phyloP scores from a whole-genome alignment of 2,888 invertebrate species.

The Drosophila yooni region DNA sequence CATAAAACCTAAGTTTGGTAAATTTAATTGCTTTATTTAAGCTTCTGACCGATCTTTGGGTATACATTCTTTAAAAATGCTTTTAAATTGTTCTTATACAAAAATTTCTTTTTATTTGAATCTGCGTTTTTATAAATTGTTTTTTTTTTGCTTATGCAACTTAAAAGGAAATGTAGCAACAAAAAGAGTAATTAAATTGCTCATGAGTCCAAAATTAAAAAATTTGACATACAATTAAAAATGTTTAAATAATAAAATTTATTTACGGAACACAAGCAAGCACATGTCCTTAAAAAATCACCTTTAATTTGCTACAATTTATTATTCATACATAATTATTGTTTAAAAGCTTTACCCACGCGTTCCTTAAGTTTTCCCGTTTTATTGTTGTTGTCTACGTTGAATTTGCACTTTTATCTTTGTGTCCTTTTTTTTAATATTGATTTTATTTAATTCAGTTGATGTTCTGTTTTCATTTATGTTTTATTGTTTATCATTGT shows the following conservation, averaged over 20 bases:
- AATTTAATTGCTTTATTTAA: background rate
- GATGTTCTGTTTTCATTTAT: slow-evolving; percentile 42
- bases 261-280: slow-evolving; percentile 71
- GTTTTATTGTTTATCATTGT: slow-evolving; percentile 62
- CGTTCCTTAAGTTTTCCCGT: slow-evolving; percentile 36
- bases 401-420: slow-evolving; percentile 55
- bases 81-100: slow-evolving; percentile 47
- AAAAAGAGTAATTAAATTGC: slow-evolving; percentile 3
- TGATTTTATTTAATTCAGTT: slow-evolving; percentile 55
- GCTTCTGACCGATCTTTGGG: background rate
- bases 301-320: slow-evolving; percentile 79
- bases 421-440: slow-evolving; percentile 40
- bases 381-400: slow-evolving; percentile 16
- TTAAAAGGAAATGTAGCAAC: slow-evolving; percentile 29
- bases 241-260: slow-evolving; percentile 68
- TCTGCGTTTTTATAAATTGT: slow-evolving; percentile 50
- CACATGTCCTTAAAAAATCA: slow-evolving; percentile 74
- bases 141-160: slow-evolving; percentile 25
- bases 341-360: slow-evolving; percentile 60
- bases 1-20: background rate
- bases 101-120: slow-evolving; percentile 61
- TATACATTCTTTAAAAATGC: slow-evolving; percentile 9
- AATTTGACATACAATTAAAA: slow-evolving; percentile 33
- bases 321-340: slow-evolving; percentile 70
- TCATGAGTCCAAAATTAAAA: slow-evolving; percentile 32